Conservation (phyloP, 2,113 vertebrate species). For the Ciconia maguari region DNA sequence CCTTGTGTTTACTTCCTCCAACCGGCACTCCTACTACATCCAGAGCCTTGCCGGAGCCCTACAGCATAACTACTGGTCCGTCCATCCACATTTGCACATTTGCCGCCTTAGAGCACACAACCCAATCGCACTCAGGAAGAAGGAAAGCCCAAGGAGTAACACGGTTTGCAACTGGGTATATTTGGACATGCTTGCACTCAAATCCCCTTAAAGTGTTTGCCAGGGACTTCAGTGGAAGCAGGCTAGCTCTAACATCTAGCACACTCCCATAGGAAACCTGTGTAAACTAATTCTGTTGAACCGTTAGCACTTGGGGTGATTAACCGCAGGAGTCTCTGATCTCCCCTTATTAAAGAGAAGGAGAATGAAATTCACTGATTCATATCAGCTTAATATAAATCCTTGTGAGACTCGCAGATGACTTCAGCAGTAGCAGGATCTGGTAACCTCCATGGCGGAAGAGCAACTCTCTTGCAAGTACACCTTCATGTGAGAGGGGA, state of each 20-base stretch:
- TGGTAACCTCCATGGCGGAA: not conserved
- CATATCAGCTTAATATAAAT: slow-evolving; percentile 62
- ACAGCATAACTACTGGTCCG: rapidly evolving
- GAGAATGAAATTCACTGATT: slow-evolving; percentile 55
- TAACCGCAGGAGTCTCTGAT: slow-evolving; percentile 40
- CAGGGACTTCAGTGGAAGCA: not conserved
- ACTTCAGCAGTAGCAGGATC: not conserved
- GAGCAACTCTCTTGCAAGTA: not conserved
- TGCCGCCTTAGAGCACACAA: not conserved
- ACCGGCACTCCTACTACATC: not conserved
- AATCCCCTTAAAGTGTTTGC: not conserved
- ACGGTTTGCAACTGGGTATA: not conserved
- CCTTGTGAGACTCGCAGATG: not conserved
- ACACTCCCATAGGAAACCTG: slow-evolving; percentile 37
- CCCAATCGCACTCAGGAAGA: not conserved
- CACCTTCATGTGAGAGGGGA: not conserved
- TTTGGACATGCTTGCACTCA: not conserved
- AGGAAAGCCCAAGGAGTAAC: not conserved
- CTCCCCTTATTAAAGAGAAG: slow-evolving; percentile 57
- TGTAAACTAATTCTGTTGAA: slow-evolving; percentile 37
- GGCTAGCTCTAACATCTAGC: not conserved
- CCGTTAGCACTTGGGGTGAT: slow-evolving; percentile 46
- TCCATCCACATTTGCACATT: not conserved
- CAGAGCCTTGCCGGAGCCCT: not conserved
- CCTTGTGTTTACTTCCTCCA: not conserved